These are phyloP conservation scores for Leucophenga montana DNA, from an alignment of 2,888 invertebrate genomes.

Conservation along the genomic window DNA sequence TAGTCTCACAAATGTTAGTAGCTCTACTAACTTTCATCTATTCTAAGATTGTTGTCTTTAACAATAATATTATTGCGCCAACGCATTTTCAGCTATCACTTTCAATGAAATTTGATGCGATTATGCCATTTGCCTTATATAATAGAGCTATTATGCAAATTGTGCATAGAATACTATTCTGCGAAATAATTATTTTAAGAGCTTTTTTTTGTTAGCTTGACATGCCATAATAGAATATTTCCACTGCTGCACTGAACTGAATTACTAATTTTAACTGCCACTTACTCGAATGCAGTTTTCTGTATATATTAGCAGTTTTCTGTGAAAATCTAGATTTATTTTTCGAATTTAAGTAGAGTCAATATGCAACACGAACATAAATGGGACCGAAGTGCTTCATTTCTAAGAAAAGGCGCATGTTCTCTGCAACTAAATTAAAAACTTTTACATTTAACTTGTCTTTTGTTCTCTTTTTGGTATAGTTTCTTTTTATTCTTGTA, in stretches of 20 bases:
- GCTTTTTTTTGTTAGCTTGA: neutral
- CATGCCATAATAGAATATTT: neutral
- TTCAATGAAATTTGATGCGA: too few species aligned
- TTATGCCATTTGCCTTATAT: too few species aligned
- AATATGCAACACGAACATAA: neutral
- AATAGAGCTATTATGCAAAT: too few species aligned
- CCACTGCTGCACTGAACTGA: neutral
- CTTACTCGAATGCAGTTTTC: neutral
- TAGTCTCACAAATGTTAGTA: too few species aligned
- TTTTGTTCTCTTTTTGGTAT: slow-evolving; percentile 11
- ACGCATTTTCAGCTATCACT: too few species aligned
- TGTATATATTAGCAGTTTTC: slow-evolving; percentile 6
- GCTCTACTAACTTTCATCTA: too few species aligned
- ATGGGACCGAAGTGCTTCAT: neutral
- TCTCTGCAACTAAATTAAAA: neutral
- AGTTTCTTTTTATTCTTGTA: neutral
- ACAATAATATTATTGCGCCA: too few species aligned
- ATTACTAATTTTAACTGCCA: neutral
- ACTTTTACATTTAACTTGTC: neutral
- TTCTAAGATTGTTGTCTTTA: too few species aligned
- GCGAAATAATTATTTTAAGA: too few species aligned
- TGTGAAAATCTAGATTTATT: neutral
- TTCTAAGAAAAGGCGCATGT: neutral
- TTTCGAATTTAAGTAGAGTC: too few species aligned
- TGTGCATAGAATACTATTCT: too few species aligned